Conservation (phyloP, 2,888 invertebrate species). For the Ennomos quercinarius region DNA sequence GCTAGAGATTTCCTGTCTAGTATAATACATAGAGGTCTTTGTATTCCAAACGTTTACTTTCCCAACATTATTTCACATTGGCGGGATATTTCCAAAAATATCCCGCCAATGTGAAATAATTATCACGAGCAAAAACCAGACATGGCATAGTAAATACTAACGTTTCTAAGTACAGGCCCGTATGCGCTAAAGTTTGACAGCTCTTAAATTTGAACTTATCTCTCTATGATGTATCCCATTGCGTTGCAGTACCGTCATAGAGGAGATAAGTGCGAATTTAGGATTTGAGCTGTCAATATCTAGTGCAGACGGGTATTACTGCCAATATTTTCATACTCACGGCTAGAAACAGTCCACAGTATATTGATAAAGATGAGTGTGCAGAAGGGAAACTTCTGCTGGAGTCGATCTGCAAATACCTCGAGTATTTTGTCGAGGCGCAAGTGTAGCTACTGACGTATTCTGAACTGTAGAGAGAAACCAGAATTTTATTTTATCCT, state of each 20-base stretch:
- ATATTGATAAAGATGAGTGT: slow-evolving; percentile 89
- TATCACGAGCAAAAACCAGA: no score
- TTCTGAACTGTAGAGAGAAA: slow-evolving; percentile 68
- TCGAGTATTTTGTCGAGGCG: slow-evolving; percentile 84
- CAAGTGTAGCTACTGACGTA: slow-evolving; percentile 88
- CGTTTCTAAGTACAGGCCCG: no score
- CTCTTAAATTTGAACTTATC: neutral
- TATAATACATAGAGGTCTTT: no score
- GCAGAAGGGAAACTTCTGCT: slow-evolving; percentile 91
- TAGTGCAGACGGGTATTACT: neutral
- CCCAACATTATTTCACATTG: no score
- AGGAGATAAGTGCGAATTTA: no score
- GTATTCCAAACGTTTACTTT: no score
- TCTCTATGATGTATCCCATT: neutral
- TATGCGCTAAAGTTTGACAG: no score
- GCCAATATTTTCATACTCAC: slow-evolving; percentile 69
- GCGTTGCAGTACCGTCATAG: neutral
- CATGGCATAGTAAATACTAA: no score
- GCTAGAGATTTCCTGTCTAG: no score
- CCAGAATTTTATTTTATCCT: neutral
- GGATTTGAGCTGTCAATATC: neutral
- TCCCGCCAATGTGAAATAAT: no score
- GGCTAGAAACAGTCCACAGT: slow-evolving; percentile 87
- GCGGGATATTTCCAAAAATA: no score
- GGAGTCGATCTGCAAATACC: slow-evolving; percentile 86